These are phyloP conservation scores for Silurus meridionalis DNA, from an alignment of 2,113 vertebrate genomes.

Conservation along the genomic window DNA sequence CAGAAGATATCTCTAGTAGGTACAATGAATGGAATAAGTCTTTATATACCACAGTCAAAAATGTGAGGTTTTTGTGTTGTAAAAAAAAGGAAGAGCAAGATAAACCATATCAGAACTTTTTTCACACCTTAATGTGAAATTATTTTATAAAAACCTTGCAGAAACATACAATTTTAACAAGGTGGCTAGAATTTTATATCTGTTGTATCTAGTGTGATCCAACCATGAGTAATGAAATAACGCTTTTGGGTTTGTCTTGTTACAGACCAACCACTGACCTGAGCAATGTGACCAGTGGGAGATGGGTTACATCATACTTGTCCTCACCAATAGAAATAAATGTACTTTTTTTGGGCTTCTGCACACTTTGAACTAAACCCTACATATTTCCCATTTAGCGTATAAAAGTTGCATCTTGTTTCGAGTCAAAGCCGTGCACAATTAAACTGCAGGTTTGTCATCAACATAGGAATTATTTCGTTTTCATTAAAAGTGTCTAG, in stretches of 20 bases:
- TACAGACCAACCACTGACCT: background rate
- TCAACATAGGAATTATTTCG: background rate
- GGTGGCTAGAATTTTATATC: no score
- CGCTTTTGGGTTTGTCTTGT: background rate
- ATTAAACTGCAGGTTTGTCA: background rate
- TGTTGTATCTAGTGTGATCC: background rate
- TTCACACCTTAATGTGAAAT: no score
- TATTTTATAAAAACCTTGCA: no score
- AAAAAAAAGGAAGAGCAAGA: no score
- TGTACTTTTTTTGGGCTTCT: background rate
- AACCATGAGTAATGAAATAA: slow-evolving; percentile 1
- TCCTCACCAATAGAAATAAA: background rate
- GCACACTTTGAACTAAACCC: background rate
- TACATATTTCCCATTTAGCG: background rate
- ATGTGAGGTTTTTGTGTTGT: no score
- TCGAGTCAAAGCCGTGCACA: background rate
- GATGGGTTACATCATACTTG: background rate
- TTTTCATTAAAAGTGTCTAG: slow-evolving; percentile 20
- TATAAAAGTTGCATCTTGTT: background rate
- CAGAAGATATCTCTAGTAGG: background rate
- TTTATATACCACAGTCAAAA: no score
- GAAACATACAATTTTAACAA: no score
- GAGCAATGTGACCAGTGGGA: background rate
- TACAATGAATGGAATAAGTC: no score
- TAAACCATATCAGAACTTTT: no score